phyloP scores from a whole-genome alignment of 2,797 vertebrate genomes.

The Carcharodon carcharias region DNA sequence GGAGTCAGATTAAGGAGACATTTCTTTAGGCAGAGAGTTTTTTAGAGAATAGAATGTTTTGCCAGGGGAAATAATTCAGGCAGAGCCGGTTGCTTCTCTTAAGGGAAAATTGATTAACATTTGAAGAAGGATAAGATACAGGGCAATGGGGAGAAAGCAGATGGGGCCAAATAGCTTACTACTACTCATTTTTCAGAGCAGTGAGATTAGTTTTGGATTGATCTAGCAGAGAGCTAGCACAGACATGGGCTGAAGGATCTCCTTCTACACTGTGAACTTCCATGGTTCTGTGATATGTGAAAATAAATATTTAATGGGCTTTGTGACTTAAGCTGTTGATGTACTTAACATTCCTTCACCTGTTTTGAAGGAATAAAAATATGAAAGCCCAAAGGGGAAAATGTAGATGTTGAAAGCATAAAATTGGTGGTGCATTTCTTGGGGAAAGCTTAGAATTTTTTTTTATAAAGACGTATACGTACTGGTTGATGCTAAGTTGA shows the following conservation, averaged over 20 bases:
- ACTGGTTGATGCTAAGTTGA: background rate
- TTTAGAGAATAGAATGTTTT: background rate
- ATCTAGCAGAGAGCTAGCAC: background rate
- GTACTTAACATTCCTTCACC: background rate
- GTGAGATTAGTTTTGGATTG: background rate
- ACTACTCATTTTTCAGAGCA: background rate
- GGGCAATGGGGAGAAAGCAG: background rate
- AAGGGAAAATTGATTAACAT: background rate
- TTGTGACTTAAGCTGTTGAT: background rate
- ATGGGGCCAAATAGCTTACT: background rate
- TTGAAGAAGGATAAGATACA: background rate
- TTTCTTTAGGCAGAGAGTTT: background rate
- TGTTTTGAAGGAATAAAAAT: background rate
- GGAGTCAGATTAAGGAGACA: background rate
- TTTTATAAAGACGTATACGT: background rate
- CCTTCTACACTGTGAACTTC: background rate
- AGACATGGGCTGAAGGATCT: background rate
- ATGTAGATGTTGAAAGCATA: background rate
- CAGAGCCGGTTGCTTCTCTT: background rate
- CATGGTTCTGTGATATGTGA: background rate
- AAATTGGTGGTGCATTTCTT: background rate
- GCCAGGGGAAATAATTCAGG: background rate
- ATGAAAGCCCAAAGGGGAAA: background rate
- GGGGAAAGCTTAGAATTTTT: background rate
- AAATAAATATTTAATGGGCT: background rate